Evolutionary conservation across 2,113 vertebrate species (phyloP).

Genomic region (Cichladusa arquata): DNA sequence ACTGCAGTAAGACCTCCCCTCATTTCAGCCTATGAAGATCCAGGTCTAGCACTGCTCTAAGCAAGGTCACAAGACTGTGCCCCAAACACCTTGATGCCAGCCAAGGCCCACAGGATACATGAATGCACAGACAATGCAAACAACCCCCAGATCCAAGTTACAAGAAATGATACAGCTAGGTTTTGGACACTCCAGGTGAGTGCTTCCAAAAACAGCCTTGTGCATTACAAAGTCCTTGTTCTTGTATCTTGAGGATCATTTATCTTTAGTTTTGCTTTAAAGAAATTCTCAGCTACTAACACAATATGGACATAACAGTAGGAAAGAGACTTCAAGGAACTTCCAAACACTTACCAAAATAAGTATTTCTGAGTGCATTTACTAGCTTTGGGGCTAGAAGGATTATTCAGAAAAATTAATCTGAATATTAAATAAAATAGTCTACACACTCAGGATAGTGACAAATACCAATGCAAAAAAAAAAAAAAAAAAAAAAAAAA

Average conservation of each 20-base stretch:
- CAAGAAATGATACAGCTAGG: accelerated
- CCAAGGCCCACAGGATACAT: neutral
- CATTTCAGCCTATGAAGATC: accelerated
- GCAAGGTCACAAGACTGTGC: neutral
- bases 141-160: neutral
- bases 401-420: neutral
- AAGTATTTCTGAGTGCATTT: neutral
- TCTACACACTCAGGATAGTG: neutral
- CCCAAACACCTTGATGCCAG: neutral
- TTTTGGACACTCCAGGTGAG: neutral
- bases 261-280: neutral
- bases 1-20: neutral
- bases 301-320: neutral
- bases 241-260: neutral
- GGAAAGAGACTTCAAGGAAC: neutral
- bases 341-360: neutral
- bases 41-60: neutral
- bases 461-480: neutral
- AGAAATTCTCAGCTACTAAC: neutral
- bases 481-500: neutral
- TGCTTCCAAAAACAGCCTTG: neutral
- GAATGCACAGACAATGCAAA: accelerated
- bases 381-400: neutral
- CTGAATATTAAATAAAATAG: neutral
- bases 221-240: neutral